Evolutionary conservation across 2,797 vertebrate genomes (phyloP), one percentile per base, ranked within the genome.

Genomic region (Paramormyrops hopkinsi): DNA sequence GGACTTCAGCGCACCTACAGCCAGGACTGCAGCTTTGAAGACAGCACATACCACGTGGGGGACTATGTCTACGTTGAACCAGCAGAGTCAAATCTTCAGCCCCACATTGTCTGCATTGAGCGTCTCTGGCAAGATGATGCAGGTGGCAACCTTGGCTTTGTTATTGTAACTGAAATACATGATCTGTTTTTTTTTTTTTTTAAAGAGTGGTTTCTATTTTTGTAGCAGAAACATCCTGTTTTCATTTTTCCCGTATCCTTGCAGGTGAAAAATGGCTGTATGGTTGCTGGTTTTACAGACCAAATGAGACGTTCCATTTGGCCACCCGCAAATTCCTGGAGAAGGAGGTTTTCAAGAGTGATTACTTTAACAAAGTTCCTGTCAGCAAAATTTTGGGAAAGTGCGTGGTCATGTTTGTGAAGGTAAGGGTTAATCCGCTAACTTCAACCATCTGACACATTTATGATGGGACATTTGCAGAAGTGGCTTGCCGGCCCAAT

Each of bases 221-320:
- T 53, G 2, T 46, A 82, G 22, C 41, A 2, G 14, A 79, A 46
- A 46, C 73, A 46, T 53, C 48, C 22, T 2, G 22, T 53, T 85
- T 50, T 86, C 9, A 86, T 86, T 53, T 17, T 51, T 51, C 2
- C 76, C 7, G 0, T n/a, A 46, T 92, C 65, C 90, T 17, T 91
- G 2, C 88, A 99, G 98, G 98, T 89, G 98, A 97, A 93, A 99
- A 98, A 91, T 98, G 98, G 99, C 94, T 99, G 82, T 97, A 98
- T 41, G 98, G 99, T 88, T 98, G 98, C 93, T 99, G 99, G 98
- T 99, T 99, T 95, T 99, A 99, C 93, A 95, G 98, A 90, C 99
- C 98, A 85, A 98, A 96, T 90, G 99, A 99, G 96, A 99, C 98
- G 0, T 99, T 99, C 92, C 99, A 99, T 91, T 93, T 99, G 90